Conservation (phyloP, 1,140 invertebrate species). For the Sycophila sp. region DNA sequence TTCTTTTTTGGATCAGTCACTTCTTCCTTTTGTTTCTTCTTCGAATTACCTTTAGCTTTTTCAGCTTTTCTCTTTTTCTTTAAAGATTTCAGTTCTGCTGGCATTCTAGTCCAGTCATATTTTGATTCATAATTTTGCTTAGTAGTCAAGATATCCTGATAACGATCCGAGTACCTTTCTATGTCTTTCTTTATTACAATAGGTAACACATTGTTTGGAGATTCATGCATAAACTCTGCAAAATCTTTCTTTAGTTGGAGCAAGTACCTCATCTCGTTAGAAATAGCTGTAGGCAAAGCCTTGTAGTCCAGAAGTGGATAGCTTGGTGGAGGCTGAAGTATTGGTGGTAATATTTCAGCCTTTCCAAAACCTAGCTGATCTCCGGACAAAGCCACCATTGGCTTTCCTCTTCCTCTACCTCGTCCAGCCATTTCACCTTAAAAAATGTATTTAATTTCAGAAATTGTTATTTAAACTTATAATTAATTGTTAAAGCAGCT, state of each 20-base stretch:
- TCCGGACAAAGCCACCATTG: constrained; percentile 68
- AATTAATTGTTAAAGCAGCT: no score
- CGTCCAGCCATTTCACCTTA: constrained; percentile 57
- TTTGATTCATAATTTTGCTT: constrained; percentile 60
- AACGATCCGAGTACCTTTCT: constrained; percentile 74
- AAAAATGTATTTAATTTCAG: no score
- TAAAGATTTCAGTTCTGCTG: constrained; percentile 65
- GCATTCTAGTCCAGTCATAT: constrained; percentile 70
- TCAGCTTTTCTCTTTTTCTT: constrained; percentile 56
- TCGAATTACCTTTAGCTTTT: constrained; percentile 23
- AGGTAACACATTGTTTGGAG: constrained; percentile 63
- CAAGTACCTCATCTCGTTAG: constrained; percentile 67
- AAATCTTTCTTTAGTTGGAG: constrained; percentile 72
- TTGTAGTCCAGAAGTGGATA: constrained; percentile 74
- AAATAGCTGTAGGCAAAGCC: constrained; percentile 67
- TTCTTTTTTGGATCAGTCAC: constrained; percentile 41
- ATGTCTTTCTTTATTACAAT: constrained; percentile 69
- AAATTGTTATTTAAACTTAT: no score
- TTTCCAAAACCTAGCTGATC: constrained; percentile 73
- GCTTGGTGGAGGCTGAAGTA: constrained; percentile 73
- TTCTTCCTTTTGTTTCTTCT: constrained; percentile 52
- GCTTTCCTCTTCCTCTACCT: constrained; percentile 65
- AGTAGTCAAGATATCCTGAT: constrained; percentile 64
- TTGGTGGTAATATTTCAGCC: constrained; percentile 71
- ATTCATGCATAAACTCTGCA: constrained; percentile 69